These are phyloP conservation scores for Marcusenius ussheri DNA, from an alignment of 2,113 vertebrate species.

Conservation along the genomic window DNA sequence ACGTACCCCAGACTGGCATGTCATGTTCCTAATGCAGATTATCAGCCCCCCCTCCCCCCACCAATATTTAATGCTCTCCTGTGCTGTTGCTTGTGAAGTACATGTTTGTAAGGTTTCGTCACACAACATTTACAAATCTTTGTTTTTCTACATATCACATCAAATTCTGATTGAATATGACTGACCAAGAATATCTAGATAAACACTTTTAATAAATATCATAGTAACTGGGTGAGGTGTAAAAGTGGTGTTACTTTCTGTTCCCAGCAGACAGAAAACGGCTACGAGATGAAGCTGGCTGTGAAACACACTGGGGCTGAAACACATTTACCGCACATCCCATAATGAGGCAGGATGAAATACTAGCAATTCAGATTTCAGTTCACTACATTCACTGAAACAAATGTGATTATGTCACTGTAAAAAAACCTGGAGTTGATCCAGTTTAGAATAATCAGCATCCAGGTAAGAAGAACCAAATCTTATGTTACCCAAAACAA, in stretches of 20 bases:
- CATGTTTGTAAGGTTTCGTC: neutral
- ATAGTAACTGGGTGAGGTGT: neutral
- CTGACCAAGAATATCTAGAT: neutral
- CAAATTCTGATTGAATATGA: neutral
- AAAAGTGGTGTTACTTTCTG: neutral
- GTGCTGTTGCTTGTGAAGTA: neutral
- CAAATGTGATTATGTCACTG: neutral
- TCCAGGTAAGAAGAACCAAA: neutral
- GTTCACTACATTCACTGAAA: neutral
- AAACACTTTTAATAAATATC: neutral
- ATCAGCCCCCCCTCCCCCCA: neutral
- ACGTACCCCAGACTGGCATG: neutral
- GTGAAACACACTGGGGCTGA: neutral
- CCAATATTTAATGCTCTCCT: neutral
- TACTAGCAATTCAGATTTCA: neutral
- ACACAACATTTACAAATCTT: no score
- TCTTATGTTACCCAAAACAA: neutral
- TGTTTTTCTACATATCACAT: no score
- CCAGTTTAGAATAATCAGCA: neutral
- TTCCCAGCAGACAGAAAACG: neutral
- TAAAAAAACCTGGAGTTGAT: neutral
- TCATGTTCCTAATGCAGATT: neutral
- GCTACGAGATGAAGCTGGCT: neutral
- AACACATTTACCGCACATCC: neutral
- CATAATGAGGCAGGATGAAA: neutral